A percentile compares a stretch with the other conserved stretches of the same genome.
Evolutionary conservation across 2,113 vertebrate genomes (phyloP).

Genomic region (Thamnophis sirtalis): DNA sequence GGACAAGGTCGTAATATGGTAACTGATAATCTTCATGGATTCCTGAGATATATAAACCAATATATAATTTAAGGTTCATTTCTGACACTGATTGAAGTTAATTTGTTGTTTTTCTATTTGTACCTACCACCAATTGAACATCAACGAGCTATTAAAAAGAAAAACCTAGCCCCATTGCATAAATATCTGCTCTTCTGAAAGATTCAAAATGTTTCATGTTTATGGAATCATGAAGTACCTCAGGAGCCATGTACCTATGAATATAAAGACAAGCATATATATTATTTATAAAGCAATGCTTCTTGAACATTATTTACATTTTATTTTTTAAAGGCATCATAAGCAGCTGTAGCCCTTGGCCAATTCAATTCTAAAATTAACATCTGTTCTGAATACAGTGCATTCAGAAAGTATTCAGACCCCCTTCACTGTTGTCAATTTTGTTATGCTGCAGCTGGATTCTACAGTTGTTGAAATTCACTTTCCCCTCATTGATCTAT

Average conservation of each 20-base stretch:
- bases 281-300: not conserved
- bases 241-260: slow-evolving; percentile 97
- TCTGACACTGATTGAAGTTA: not conserved
- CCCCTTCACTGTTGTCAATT: too few species aligned
- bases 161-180: slow-evolving; percentile 97
- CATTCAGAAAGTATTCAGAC: too few species aligned
- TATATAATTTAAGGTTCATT: not conserved
- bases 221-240: slow-evolving; percentile 98
- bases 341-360: not conserved
- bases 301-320: not conserved
- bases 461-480: too few species aligned
- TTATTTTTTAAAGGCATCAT: not conserved
- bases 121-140: slow-evolving; percentile 92
- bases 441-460: too few species aligned
- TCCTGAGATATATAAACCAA: slow-evolving; percentile 68
- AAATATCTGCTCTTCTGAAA: slow-evolving; percentile 97
- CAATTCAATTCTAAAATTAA: not conserved
- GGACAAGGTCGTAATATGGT: slow-evolving; percentile 96
- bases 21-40: slow-evolving; percentile 99
- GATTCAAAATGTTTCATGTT: slow-evolving; percentile 99
- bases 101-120: not conserved
- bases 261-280: slow-evolving; percentile 2
- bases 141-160: slow-evolving; percentile 95
- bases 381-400: not conserved
- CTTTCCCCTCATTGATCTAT: too few species aligned